A percentile compares a stretch with the other conserved stretches of the same genome.
Conservation (phyloP, 2,888 invertebrate genomes). For the Chromoteleia sp. region DNA sequence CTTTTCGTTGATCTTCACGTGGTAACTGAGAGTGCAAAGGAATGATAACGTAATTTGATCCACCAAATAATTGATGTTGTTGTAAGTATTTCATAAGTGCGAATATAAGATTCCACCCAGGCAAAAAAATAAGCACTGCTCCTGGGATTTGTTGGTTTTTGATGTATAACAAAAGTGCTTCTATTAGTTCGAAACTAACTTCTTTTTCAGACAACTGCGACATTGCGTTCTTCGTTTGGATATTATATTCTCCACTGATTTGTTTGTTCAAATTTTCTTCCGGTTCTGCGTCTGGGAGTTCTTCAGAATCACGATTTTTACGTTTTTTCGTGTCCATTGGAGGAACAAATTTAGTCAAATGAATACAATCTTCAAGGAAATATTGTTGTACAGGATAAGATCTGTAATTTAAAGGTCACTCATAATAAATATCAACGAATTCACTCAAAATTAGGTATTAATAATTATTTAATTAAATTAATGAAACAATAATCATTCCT, state of each 20-base stretch:
- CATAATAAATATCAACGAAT: not conserved
- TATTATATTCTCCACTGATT: slow-evolving; percentile 81
- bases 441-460: too few relatives aligned
- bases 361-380: slow-evolving; percentile 96
- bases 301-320: slow-evolving; percentile 85
- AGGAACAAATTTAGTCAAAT: slow-evolving; percentile 93
- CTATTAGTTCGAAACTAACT: slow-evolving; percentile 96
- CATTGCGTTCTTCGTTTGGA: slow-evolving; percentile 89
- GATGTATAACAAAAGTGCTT: slow-evolving; percentile 90
- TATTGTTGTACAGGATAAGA: slow-evolving; percentile 95
- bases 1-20: slow-evolving; percentile 96
- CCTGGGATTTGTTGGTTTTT: slow-evolving; percentile 89
- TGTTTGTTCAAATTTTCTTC: slow-evolving; percentile 92
- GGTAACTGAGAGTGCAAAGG: slow-evolving; percentile 99
- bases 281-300: slow-evolving; percentile 82
- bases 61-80: slow-evolving; percentile 89
- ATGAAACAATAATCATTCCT: not conserved
- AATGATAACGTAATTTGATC: slow-evolving; percentile 90
- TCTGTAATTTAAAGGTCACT: slow-evolving; percentile 81
- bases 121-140: slow-evolving; percentile 96
- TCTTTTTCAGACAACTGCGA: slow-evolving; percentile 94
- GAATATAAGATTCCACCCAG: slow-evolving; percentile 99
- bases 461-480: too few relatives aligned
- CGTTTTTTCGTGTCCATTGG: slow-evolving; percentile 90
- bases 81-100: slow-evolving; percentile 94